Evolutionary conservation across 2,888 invertebrate species (phyloP).

Genomic region (Crematogaster levior): DNA sequence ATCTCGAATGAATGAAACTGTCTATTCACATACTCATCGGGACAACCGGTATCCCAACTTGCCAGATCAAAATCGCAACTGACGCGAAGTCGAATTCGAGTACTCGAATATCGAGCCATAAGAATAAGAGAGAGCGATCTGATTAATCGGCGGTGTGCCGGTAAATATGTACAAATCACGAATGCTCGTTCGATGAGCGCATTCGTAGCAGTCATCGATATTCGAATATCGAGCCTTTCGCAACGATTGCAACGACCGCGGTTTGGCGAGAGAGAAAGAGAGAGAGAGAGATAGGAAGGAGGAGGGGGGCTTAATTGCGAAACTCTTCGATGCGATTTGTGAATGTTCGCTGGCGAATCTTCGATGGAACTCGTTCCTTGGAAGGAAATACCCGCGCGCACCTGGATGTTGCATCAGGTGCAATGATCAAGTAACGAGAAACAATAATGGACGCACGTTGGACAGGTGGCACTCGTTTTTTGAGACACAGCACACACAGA

Average conservation of each 20-base stretch:
- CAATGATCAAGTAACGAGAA: slow-evolving; percentile 16
- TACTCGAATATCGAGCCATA: slow-evolving; percentile 34
- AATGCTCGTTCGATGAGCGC: not conserved
- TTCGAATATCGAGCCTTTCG: slow-evolving; percentile 30
- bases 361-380: slow-evolving; percentile 6
- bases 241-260: not conserved
- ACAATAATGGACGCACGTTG: slow-evolving; percentile 58
- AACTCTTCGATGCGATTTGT: slow-evolving; percentile 27
- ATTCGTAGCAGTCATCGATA: not conserved
- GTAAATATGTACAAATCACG: slow-evolving; percentile 34
- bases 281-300: not conserved
- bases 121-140: not conserved
- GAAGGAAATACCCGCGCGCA: not conserved
- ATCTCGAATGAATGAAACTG: not conserved
- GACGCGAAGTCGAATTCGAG: not conserved
- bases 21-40: not conserved
- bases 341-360: slow-evolving; percentile 13
- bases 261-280: not conserved
- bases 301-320: not conserved
- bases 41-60: not conserved
- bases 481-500: slow-evolving; percentile 67
- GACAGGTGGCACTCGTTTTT: slow-evolving; percentile 74
- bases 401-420: not conserved
- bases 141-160: not conserved
- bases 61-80: not conserved